These are phyloP conservation scores for Scytalopus superciliaris DNA, from an alignment of 2,113 vertebrate species.

Conservation along the genomic window DNA sequence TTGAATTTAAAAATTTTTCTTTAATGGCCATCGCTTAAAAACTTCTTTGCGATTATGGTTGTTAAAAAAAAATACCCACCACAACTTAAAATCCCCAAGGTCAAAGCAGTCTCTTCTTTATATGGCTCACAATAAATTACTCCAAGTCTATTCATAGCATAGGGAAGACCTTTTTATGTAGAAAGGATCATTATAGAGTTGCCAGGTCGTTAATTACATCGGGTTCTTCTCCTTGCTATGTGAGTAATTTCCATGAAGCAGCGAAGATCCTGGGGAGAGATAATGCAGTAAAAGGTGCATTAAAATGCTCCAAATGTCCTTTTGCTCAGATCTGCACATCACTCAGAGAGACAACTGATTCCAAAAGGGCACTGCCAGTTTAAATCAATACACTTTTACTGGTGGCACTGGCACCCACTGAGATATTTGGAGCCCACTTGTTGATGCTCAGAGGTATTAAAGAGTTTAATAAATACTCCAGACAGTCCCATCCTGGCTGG, in stretches of 20 bases:
- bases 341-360: constrained; percentile 14
- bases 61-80: neutral
- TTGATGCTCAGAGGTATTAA: no score
- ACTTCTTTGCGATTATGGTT: constrained; percentile 28
- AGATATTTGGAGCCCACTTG: neutral
- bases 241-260: constrained; percentile 68
- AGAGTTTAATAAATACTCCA: constrained; percentile 71
- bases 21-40: constrained; percentile 36
- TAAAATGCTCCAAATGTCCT: constrained; percentile 71
- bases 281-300: constrained; percentile 71
- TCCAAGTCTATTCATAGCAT: constrained; percentile 68
- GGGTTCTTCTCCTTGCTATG: constrained; percentile 58
- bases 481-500: neutral
- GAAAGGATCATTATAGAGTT: constrained; percentile 74
- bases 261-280: constrained; percentile 72
- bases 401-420: neutral
- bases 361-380: constrained; percentile 29
- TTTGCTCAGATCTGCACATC: constrained; percentile 62
- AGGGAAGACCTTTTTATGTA: constrained; percentile 73
- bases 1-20: neutral
- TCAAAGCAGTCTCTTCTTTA: constrained; percentile 63
- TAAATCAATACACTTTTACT: constrained; percentile 48
- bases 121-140: constrained; percentile 61
- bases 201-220: constrained; percentile 81
- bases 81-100: constrained; percentile 50